phyloP scores from a whole-genome alignment of 2,888 invertebrate genomes.

The Anaspis maculata region DNA sequence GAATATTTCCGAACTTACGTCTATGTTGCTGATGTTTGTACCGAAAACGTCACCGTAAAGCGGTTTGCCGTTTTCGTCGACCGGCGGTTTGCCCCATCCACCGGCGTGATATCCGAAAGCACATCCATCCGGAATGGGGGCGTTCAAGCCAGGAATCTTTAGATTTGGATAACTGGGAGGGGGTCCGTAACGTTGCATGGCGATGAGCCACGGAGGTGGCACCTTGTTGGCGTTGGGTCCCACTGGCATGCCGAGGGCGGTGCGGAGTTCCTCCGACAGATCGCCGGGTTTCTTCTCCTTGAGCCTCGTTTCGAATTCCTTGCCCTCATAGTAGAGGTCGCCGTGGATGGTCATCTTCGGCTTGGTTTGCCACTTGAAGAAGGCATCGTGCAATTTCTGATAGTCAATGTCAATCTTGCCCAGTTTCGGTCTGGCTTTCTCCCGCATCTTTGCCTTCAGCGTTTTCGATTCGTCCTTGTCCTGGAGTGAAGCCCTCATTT shows the following conservation, averaged over 20 bases:
- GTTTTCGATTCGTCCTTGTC: constrained; percentile 96
- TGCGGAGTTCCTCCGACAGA: constrained; percentile 88
- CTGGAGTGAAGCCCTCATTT: constrained; percentile 96
- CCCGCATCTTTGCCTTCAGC: constrained; percentile 94
- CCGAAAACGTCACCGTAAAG: constrained; percentile 99
- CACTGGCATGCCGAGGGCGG: constrained; percentile 97
- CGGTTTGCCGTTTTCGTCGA: constrained; percentile 95
- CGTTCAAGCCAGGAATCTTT: constrained; percentile 95
- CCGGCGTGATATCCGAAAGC: constrained; percentile 99
- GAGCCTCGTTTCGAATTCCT: constrained; percentile 95
- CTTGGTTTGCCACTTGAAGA: constrained; percentile 99
- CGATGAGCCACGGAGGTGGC: constrained; percentile 94
- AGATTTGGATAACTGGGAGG: constrained; percentile 98
- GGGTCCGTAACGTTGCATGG: constrained; percentile 97
- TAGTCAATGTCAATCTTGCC: constrained; percentile 99
- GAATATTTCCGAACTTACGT: constrained; percentile 45
- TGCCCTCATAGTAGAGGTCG: constrained; percentile 97
- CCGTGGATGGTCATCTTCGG: constrained; percentile 99
- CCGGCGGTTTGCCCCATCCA: constrained; percentile 99
- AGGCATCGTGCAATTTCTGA: constrained; percentile 98
- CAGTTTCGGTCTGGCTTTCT: constrained; percentile 91
- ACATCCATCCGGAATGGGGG: constrained; percentile 95
- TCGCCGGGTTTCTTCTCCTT: constrained; percentile 99
- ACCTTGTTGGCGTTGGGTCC: constrained; percentile 82
- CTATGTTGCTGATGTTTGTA: constrained; percentile 62